Conservation (phyloP, 2,797 vertebrate genomes). For the Acanthiza pusilla region DNA sequence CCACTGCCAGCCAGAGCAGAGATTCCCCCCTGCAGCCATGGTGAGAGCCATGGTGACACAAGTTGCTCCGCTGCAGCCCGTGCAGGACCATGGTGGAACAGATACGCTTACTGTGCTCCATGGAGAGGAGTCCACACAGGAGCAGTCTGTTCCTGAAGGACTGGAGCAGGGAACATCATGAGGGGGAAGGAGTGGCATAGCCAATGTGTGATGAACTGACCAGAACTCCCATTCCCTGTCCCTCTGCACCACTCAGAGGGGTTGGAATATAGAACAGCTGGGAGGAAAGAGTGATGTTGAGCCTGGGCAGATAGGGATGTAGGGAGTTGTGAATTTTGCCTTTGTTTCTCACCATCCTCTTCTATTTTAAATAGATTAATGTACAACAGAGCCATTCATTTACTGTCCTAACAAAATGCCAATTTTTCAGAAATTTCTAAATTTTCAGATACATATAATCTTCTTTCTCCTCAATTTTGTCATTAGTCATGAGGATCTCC, state of each 20-base stretch:
- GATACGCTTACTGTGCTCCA: neutral
- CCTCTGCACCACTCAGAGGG: neutral
- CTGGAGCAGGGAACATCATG: neutral
- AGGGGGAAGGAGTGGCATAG: neutral
- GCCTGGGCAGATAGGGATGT: neutral
- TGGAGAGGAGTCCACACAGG: neutral
- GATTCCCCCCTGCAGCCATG: neutral
- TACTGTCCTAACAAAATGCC: neutral
- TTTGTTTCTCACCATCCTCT: neutral
- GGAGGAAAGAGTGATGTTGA: neutral
- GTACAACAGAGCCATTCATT: neutral
- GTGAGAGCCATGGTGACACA: neutral
- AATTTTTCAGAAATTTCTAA: neutral
- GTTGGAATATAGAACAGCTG: neutral
- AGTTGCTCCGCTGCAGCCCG: neutral
- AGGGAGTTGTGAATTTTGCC: neutral
- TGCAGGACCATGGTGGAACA: neutral
- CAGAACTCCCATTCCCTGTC: neutral
- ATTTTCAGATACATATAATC: neutral
- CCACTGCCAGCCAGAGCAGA: neutral
- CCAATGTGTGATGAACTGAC: neutral
- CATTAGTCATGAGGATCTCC: neutral
- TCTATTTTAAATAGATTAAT: neutral
- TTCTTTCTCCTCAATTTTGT: neutral
- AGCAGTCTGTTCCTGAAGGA: neutral